Evolutionary conservation across 1,140 invertebrate species (phyloP).

Genomic region (Nasonia vitripennis): DNA sequence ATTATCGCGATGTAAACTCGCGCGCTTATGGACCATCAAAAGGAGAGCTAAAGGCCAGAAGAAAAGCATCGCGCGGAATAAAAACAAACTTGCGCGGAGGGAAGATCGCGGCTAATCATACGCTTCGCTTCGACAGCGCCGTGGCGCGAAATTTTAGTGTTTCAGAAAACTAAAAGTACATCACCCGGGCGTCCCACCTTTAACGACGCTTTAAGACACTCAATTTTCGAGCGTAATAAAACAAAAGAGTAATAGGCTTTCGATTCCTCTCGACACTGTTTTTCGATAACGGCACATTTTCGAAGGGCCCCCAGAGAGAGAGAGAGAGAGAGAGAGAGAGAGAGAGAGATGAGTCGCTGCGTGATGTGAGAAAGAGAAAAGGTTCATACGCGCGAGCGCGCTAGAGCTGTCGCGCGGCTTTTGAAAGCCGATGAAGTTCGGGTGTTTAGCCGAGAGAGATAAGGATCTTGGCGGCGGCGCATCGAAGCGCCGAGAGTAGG

Average conservation of each 20-base stretch:
- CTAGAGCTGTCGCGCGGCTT: neutral
- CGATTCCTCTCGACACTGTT: neutral
- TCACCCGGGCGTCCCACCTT: neutral
- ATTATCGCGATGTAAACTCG: no score
- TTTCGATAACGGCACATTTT: constrained; percentile 22
- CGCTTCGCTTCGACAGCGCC: neutral
- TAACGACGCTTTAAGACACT: neutral
- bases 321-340: no score
- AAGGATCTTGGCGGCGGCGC: neutral
- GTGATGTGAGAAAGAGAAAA: no score
- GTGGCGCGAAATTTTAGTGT: neutral
- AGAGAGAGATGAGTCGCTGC: neutral
- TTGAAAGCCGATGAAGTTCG: constrained; percentile 13
- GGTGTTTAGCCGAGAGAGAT: constrained; percentile 4
- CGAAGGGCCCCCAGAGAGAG: neutral
- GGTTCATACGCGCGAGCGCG: no score
- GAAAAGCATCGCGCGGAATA: neutral
- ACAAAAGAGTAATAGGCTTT: neutral
- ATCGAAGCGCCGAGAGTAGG: neutral
- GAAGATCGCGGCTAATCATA: neutral
- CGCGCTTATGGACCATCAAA: neutral
- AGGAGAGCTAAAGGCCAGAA: no score
- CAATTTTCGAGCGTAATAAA: neutral
- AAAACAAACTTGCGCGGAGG: neutral
- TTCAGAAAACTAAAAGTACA: constrained; percentile 9